Conservation (phyloP, 2,888 invertebrate genomes). For the Hetaerina titia region DNA sequence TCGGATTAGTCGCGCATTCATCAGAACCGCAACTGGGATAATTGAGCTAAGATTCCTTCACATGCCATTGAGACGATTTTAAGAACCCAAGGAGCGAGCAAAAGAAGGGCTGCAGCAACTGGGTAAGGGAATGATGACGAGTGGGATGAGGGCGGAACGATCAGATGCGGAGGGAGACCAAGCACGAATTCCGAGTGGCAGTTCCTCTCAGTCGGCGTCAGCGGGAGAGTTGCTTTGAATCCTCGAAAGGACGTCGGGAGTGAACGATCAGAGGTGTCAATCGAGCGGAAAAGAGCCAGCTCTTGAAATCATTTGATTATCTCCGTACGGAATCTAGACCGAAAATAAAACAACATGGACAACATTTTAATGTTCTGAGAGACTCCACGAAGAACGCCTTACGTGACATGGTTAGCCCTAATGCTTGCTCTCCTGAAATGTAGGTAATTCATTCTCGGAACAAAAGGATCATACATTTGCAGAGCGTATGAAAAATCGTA, state of each 20-base stretch:
- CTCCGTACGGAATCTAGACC: neutral
- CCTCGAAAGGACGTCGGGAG: neutral
- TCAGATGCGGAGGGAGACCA: neutral
- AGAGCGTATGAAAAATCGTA: neutral
- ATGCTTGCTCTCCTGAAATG: neutral
- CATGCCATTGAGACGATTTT: neutral
- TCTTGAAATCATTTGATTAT: neutral
- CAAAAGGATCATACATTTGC: neutral
- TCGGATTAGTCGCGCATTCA: too few species aligned
- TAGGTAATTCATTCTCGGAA: neutral
- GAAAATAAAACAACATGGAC: neutral
- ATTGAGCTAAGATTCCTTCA: too few species aligned
- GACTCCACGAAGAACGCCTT: neutral
- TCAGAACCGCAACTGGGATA: too few species aligned
- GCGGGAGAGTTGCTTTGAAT: neutral
- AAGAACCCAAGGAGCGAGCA: neutral
- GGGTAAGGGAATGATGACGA: neutral
- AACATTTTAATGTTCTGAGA: neutral
- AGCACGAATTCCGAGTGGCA: neutral
- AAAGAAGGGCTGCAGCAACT: neutral
- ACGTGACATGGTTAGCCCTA: neutral
- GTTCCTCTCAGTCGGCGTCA: neutral
- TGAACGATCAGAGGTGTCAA: conserved; percentile 12
- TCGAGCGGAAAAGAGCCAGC: neutral
- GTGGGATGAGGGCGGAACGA: neutral